These are phyloP conservation scores for Antedon mediterranea DNA, from an alignment of 53 echinoderm and acorn worm species.

Conservation along the genomic window DNA sequence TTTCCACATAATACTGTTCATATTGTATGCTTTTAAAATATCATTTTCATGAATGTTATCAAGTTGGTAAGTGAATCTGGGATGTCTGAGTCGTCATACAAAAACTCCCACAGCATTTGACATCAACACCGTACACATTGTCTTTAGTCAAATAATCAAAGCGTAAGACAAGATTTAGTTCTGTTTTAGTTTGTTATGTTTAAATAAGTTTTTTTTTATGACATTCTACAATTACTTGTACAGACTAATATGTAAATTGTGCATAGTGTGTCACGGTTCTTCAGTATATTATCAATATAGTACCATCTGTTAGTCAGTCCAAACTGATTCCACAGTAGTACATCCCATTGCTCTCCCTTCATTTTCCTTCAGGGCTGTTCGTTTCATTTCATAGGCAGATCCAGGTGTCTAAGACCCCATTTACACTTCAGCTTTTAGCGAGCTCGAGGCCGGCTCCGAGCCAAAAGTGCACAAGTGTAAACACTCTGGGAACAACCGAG, in stretches of 20 bases:
- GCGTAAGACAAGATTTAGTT: neutral
- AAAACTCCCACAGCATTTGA: neutral
- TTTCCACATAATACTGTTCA: neutral
- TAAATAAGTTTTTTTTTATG: neutral
- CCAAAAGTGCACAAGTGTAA: too few species aligned
- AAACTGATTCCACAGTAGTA: too few species aligned
- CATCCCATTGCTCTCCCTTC: too few species aligned
- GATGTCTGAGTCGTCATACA: neutral
- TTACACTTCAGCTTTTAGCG: too few species aligned
- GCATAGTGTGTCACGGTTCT: too few species aligned
- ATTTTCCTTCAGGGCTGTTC: too few species aligned
- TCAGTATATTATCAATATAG: too few species aligned
- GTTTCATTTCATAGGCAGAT: too few species aligned
- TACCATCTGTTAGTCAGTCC: too few species aligned
- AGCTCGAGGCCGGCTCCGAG: too few species aligned
- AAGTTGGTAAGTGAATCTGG: neutral
- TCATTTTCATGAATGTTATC: neutral
- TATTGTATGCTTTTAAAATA: neutral
- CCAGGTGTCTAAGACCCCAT: too few species aligned
- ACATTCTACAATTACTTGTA: neutral
- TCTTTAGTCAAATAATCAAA: neutral
- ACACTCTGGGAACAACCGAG: too few species aligned
- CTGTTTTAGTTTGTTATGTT: neutral
- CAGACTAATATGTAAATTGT: neutral
- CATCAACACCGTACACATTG: neutral